A percentile compares a stretch with the other conserved stretches of the same genome.
phyloP scores from a whole-genome alignment of 2,113 vertebrate species.

The Odobenus rosmarus region DNA sequence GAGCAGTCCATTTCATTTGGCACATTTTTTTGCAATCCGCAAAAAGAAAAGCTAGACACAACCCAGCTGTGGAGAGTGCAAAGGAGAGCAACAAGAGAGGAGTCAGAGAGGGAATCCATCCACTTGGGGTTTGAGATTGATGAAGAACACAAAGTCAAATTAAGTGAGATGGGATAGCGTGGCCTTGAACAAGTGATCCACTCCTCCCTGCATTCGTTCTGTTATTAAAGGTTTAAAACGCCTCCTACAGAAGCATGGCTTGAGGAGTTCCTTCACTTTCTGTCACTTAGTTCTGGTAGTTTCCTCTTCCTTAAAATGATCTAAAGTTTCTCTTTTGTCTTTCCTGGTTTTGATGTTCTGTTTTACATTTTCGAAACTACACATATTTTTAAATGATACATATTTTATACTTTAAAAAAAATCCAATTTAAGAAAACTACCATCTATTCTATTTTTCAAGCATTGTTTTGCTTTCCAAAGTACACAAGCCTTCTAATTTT shows the following conservation, averaged over 20 bases:
- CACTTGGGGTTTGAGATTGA: not conserved
- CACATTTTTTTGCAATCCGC: not conserved
- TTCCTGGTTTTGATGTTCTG: not conserved
- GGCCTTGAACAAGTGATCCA: not conserved
- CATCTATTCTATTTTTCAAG: not conserved
- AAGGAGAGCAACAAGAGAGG: not conserved
- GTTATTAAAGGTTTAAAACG: not conserved
- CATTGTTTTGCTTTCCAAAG: not conserved
- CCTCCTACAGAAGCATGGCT: not conserved
- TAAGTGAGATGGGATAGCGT: not conserved
- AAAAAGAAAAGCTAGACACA: not conserved
- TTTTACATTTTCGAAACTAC: not conserved
- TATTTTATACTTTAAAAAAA: constrained; percentile 14
- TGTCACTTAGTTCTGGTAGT: not conserved
- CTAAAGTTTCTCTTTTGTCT: not conserved
- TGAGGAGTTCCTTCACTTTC: not conserved
- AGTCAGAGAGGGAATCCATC: not conserved
- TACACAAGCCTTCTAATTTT: not conserved
- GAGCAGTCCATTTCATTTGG: not conserved
- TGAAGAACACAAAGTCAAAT: not conserved
- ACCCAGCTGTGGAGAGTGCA: not conserved
- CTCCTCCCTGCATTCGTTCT: rapidly evolving
- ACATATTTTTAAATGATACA: not conserved
- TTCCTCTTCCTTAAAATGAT: not conserved
- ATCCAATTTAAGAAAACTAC: not conserved